These are phyloP conservation scores for Prinia subflava DNA, from an alignment of 2,113 vertebrate species.

Conservation along the genomic window DNA sequence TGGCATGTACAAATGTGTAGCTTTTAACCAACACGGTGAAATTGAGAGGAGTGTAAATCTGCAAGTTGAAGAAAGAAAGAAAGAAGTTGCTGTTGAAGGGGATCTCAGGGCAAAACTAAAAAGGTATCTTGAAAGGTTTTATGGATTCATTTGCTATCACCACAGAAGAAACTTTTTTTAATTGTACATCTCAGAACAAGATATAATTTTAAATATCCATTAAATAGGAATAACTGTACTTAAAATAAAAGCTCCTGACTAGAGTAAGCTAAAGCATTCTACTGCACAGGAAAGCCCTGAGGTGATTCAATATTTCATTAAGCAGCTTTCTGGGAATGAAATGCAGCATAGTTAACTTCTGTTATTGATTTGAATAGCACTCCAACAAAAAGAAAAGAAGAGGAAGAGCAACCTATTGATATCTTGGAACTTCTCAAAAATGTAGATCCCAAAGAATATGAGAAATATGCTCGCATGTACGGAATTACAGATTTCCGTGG, in stretches of 20 bases:
- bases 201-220: fast-evolving
- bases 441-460: slow-evolving; percentile 98
- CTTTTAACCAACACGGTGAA: slow-evolving; percentile 88
- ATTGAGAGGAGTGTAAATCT: slow-evolving; percentile 86
- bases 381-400: slow-evolving; percentile 88
- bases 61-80: slow-evolving; percentile 87
- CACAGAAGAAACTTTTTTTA: neutral
- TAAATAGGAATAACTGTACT: neutral
- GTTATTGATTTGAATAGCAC: slow-evolving; percentile 75
- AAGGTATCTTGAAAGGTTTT: slow-evolving; percentile 77
- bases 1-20: slow-evolving; percentile 88
- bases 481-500: slow-evolving; percentile 98
- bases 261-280: neutral
- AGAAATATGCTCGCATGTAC: slow-evolving; percentile 98
- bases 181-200: neutral
- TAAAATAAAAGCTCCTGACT: neutral
- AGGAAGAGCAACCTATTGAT: slow-evolving; percentile 91
- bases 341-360: neutral
- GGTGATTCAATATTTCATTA: neutral
- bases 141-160: neutral
- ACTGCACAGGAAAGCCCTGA: neutral
- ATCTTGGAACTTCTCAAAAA: slow-evolving; percentile 97
- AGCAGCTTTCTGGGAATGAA: neutral
- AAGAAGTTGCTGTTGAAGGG: slow-evolving; percentile 79
- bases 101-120: slow-evolving; percentile 92